Percentiles rank a stretch among this genome's conserved stretches.
phyloP scores from a whole-genome alignment of 2,888 invertebrate genomes.

The Polymixis flavicincta region DNA sequence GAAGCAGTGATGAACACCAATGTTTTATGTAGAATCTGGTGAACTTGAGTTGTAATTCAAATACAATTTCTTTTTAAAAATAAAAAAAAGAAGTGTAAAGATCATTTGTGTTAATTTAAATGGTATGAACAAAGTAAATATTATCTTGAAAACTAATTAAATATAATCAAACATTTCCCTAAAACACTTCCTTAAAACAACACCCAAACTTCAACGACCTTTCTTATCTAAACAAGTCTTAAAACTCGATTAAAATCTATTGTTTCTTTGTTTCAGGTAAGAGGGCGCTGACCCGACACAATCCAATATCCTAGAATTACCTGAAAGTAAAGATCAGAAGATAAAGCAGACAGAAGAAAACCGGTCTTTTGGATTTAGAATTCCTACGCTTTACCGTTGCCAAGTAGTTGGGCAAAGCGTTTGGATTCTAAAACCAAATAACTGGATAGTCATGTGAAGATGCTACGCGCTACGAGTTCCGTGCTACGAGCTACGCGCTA shows the following conservation, averaged over 20 bases:
- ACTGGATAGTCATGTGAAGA: constrained; percentile 70
- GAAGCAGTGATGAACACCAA: too few species aligned
- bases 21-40: not conserved
- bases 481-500: constrained; percentile 26
- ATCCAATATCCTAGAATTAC: constrained; percentile 27
- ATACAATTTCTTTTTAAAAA: not conserved
- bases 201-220: constrained; percentile 13
- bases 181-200: not conserved
- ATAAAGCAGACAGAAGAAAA: constrained; percentile 27
- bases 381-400: constrained; percentile 98
- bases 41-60: too few species aligned
- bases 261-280: constrained; percentile 60
- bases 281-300: constrained; percentile 24
- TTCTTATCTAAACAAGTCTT: constrained; percentile 24
- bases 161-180: not conserved
- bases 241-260: constrained; percentile 36
- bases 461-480: constrained; percentile 56
- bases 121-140: not conserved
- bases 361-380: constrained; percentile 95
- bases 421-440: constrained; percentile 98
- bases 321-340: constrained; percentile 2
- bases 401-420: constrained; percentile 96
- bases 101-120: not conserved
- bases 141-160: not conserved
- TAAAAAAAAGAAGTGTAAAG: not conserved